Evolutionary conservation across 2,113 vertebrate species (phyloP), one percentile per base, ranked within the genome.

Genomic region (Amphiprion percula): DNA sequence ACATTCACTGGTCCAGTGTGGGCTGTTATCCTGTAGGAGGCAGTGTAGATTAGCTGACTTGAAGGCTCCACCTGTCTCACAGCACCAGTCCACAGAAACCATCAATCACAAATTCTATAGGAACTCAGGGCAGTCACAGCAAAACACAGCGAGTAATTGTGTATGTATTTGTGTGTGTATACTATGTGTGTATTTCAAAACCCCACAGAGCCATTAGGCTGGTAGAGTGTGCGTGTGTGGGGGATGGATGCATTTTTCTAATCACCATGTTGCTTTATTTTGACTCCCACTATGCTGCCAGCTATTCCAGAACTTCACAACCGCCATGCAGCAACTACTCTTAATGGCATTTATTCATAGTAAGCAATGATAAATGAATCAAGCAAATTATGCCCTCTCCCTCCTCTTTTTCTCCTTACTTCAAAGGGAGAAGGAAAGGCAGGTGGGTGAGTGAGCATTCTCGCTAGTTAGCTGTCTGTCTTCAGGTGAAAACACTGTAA

Each of bases 401-500:
- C 76, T 75, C 47, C 49, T 41, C 21, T 41, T 77, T 63, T 26
- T 54, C n/a, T 4, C 73, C 83, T 88, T 92, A 19, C 17, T 17
- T n/a, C 85, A 89, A 92, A 89, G 82, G 79, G 56, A 71, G 68
- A 39, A 53, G 60, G 30, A 55, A 53, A 12, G 46, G 33, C 59
- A 24, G 23, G 67, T 60, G 15, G 52, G 60, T 59, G 63, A 70
- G 60, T 37, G 68, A 63, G 79, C 75, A 65, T 80, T 71, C 79
- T 81, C 30, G 9, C 65, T 77, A 77, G 78, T 78, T 86, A 74
- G 60, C 55, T 82, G 78, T 76, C 79, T 83, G 71, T 93, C 91
- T 92, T 80, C 90, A 90, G 88, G 88, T 92, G 78, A 88, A 90
- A 92, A 88, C 87, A 79, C 71, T 76, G 73, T 79, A 84, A 92